A percentile compares a stretch with the other conserved stretches of the same genome.
These are phyloP conservation scores for Chiroxiphia lanceolata DNA, from an alignment of 2,797 vertebrate genomes.

Conservation along the genomic window DNA sequence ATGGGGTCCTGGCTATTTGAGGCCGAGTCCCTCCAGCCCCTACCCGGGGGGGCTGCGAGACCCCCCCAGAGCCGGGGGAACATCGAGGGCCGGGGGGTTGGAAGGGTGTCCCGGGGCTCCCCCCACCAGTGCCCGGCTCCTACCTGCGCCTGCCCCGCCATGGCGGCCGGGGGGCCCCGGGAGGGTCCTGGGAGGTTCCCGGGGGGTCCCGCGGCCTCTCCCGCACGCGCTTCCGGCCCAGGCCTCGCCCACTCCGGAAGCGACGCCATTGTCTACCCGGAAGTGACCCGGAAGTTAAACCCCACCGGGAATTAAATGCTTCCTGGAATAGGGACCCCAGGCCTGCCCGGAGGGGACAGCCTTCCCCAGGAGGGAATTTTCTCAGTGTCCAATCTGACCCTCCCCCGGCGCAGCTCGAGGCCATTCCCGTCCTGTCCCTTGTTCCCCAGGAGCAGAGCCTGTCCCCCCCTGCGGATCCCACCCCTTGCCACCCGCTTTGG, in stretches of 20 bases:
- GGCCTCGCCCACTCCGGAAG: not conserved
- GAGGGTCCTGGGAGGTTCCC: not conserved
- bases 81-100: not conserved
- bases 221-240: not conserved
- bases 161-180: not conserved
- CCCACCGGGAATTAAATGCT: rapidly evolving
- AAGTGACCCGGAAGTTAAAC: not conserved
- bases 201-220: not conserved
- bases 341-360: no score
- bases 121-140: not conserved
- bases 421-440: rapidly evolving
- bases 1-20: not conserved
- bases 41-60: no score
- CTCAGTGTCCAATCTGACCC: rapidly evolving
- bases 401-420: no score
- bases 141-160: not conserved
- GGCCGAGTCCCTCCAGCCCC: not conserved
- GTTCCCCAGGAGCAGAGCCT: not conserved
- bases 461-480: rapidly evolving
- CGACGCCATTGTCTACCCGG: not conserved
- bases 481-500: rapidly evolving
- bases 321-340: not conserved
- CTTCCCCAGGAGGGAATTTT: rapidly evolving
- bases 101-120: not conserved
- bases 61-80: no score